Conservation (phyloP, 2,888 invertebrate genomes). For the Hyppa rectilinea region DNA sequence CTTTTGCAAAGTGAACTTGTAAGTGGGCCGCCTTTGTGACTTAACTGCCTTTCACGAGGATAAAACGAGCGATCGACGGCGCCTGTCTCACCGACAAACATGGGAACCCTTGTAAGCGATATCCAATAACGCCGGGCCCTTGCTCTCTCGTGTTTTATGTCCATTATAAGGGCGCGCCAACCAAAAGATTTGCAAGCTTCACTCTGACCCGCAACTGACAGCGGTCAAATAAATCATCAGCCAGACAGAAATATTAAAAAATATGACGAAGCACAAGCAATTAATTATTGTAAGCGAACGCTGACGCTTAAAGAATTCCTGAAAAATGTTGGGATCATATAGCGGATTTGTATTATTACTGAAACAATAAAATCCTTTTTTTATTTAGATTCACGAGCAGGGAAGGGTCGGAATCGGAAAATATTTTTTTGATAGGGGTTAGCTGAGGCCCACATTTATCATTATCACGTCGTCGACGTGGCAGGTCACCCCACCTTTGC, state of each 20-base stretch:
- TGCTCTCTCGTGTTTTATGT: constrained; percentile 74
- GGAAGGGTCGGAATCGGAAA: constrained; percentile 78
- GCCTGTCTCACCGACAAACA: constrained; percentile 75
- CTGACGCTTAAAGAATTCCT: constrained; percentile 70
- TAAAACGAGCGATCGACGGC: constrained; percentile 75
- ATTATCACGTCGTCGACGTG: constrained; percentile 84
- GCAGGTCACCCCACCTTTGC: constrained; percentile 81
- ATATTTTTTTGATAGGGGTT: constrained; percentile 84
- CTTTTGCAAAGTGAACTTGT: constrained; percentile 76
- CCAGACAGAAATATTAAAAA: constrained; percentile 77
- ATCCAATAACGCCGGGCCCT: constrained; percentile 81
- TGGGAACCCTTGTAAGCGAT: constrained; percentile 81
- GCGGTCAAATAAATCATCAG: constrained; percentile 75
- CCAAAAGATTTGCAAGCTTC: constrained; percentile 67
- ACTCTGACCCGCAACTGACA: constrained; percentile 65
- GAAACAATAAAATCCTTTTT: constrained; percentile 82
- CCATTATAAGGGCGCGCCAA: constrained; percentile 71
- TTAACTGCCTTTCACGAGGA: constrained; percentile 76
- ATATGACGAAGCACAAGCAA: constrained; percentile 78
- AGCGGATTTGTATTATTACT: constrained; percentile 73
- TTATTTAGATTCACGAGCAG: constrained; percentile 72
- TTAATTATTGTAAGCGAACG: constrained; percentile 76
- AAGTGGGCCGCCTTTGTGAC: constrained; percentile 76
- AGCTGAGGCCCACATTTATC: constrained; percentile 83
- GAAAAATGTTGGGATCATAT: constrained; percentile 68